A percentile compares a stretch with the other conserved stretches of the same genome.
phyloP scores from a whole-genome alignment of 2,888 invertebrate species.

The Caenorhabditis wallacei region DNA sequence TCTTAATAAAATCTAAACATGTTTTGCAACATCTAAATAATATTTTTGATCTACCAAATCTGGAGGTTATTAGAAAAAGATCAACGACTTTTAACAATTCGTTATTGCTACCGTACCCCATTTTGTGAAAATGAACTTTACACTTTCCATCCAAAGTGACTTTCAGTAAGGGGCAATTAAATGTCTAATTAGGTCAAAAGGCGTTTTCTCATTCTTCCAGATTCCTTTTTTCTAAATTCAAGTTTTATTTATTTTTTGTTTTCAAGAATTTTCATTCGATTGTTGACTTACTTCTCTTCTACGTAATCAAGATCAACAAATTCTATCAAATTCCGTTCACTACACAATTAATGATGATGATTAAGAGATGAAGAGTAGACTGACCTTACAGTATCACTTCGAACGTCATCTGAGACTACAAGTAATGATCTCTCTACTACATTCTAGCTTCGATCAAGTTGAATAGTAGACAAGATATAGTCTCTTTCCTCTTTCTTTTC shows the following conservation, averaged over 20 bases:
- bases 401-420: slow-evolving; percentile 29
- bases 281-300: neutral
- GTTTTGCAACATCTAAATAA: neutral
- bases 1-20: slow-evolving; percentile 17
- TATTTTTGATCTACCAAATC: neutral
- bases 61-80: neutral
- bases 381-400: neutral
- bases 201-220: slow-evolving; percentile 15
- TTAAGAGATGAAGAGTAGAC: too few relatives aligned
- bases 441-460: slow-evolving; percentile 36
- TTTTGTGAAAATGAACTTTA: neutral
- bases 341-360: slow-evolving; percentile 13
- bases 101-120: neutral
- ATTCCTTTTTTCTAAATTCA: slow-evolving; percentile 3
- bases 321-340: slow-evolving; percentile 22
- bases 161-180: neutral
- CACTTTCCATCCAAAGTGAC: neutral
- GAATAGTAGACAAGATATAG: slow-evolving; percentile 2
- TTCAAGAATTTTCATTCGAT: neutral
- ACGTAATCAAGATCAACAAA: slow-evolving; percentile 19
- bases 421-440: slow-evolving; percentile 31
- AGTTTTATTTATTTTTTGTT: slow-evolving; percentile 13
- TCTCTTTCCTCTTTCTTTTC: neutral
- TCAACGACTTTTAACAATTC: neutral
- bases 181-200: slow-evolving; percentile 1